These are phyloP conservation scores for Podotricha telesiphe DNA, from an alignment of 2,888 invertebrate species.

Conservation along the genomic window DNA sequence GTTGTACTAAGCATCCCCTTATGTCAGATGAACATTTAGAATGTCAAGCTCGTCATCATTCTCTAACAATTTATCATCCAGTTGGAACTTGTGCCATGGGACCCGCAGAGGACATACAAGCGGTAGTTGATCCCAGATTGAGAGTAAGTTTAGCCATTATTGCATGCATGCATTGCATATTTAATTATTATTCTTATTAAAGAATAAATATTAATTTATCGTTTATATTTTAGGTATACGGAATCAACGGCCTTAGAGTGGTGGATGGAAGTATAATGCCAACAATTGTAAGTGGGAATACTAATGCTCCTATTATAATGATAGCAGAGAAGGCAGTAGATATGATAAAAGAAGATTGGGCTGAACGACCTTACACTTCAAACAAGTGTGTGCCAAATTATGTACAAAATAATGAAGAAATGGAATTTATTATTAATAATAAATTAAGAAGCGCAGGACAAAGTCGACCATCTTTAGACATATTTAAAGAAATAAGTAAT, in stretches of 20 bases:
- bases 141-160: conserved; percentile 56
- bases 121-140: conserved; percentile 89
- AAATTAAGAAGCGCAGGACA: conserved; percentile 25
- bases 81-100: conserved; percentile 93
- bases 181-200: background rate
- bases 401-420: conserved; percentile 5
- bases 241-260: conserved; percentile 87
- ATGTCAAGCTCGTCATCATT: conserved; percentile 89
- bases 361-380: conserved; percentile 41
- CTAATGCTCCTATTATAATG: conserved; percentile 92
- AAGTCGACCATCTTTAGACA: conserved; percentile 47
- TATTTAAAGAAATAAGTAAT: conserved; percentile 65
- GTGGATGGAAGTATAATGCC: conserved; percentile 94
- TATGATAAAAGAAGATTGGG: conserved; percentile 91
- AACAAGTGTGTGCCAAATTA: conserved; percentile 16
- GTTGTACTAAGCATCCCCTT: conserved; percentile 84
- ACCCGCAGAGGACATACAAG: conserved; percentile 73
- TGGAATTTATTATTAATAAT: conserved; percentile 2
- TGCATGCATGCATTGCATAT: background rate
- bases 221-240: conserved; percentile 81
- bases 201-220: background rate
- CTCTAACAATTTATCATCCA: conserved; percentile 92
- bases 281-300: conserved; percentile 89
- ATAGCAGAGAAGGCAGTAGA: conserved; percentile 92
- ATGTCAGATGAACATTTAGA: conserved; percentile 90